Conservation (phyloP, 2,797 vertebrate genomes). For the Apogon hyalosoma region DNA sequence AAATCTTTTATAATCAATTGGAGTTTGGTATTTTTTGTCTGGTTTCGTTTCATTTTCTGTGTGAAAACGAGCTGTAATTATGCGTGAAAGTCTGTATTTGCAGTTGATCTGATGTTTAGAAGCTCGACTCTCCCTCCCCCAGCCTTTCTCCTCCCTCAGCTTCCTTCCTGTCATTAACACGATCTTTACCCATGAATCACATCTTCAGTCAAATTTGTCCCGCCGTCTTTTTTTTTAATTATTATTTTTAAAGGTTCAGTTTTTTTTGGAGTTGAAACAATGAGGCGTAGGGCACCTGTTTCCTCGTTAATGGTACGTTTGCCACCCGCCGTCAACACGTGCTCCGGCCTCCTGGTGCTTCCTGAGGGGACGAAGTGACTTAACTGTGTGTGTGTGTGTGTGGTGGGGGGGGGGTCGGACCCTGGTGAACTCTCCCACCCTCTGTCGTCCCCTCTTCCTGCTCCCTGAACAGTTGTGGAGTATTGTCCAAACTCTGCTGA, state of each 20-base stretch:
- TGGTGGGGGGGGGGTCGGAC: slow-evolving; percentile 35
- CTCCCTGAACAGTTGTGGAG: slow-evolving; percentile 66
- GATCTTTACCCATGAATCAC: slow-evolving; percentile 63
- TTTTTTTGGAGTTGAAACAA: slow-evolving; percentile 73
- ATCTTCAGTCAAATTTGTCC: slow-evolving; percentile 34
- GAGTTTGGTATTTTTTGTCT: slow-evolving; percentile 52
- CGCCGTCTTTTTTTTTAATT: slow-evolving; percentile 40
- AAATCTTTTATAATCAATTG: slow-evolving; percentile 77
- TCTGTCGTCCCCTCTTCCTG: slow-evolving; percentile 75
- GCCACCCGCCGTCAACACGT: slow-evolving; percentile 43
- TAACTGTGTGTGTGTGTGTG: too few species aligned
- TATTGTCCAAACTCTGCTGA: slow-evolving; percentile 61
- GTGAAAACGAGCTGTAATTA: not conserved
- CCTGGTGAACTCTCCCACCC: slow-evolving; percentile 75
- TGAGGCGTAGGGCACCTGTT: slow-evolving; percentile 80
- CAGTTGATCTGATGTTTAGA: too few species aligned
- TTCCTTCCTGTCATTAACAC: slow-evolving; percentile 76
- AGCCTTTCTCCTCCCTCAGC: slow-evolving; percentile 51
- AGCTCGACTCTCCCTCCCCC: slow-evolving; percentile 15
- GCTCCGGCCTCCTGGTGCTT: slow-evolving; percentile 52
- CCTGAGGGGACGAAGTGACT: slow-evolving; percentile 35
- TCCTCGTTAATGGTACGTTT: slow-evolving; percentile 56
- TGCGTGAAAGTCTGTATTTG: too few species aligned
- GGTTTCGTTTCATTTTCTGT: slow-evolving; percentile 15
- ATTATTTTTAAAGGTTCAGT: slow-evolving; percentile 5